These are phyloP conservation scores for Apus apus DNA, from an alignment of 2,113 vertebrate species.

Conservation along the genomic window DNA sequence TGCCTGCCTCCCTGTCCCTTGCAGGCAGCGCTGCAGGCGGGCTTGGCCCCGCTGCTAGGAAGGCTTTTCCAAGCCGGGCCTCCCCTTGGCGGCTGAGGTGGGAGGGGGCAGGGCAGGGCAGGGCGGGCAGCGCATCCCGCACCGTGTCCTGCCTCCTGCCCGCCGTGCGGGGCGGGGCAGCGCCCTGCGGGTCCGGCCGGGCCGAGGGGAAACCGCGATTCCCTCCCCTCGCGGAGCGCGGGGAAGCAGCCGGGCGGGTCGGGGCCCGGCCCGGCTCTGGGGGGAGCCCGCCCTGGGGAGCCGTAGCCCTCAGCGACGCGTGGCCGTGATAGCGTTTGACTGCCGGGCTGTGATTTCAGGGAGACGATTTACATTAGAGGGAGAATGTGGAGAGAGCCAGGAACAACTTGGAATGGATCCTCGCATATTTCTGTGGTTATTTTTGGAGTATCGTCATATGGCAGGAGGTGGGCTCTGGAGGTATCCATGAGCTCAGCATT, in stretches of 20 bases:
- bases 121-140: not conserved
- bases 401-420: slow-evolving; percentile 59
- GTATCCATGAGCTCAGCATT: slow-evolving; percentile 56
- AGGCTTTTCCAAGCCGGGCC: not conserved
- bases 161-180: not conserved
- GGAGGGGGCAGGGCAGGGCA: not conserved
- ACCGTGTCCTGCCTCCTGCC: too few relatives aligned
- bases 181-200: not conserved
- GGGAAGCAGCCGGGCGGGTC: not conserved
- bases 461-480: slow-evolving; percentile 51
- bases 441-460: slow-evolving; percentile 62
- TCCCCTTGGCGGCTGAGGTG: not conserved
- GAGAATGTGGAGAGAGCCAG: slow-evolving; percentile 11
- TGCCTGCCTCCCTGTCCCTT: too few relatives aligned
- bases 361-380: slow-evolving; percentile 14
- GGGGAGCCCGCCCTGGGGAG: not conserved
- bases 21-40: not conserved
- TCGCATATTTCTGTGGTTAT: slow-evolving; percentile 58
- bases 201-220: not conserved
- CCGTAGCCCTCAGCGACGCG: not conserved
- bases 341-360: not conserved
- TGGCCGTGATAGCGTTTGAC: not conserved
- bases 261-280: not conserved
- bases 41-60: not conserved
- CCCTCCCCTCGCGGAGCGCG: not conserved